Evolutionary conservation across 2,888 invertebrate species (phyloP).

Genomic region (Chironomus tentans): DNA sequence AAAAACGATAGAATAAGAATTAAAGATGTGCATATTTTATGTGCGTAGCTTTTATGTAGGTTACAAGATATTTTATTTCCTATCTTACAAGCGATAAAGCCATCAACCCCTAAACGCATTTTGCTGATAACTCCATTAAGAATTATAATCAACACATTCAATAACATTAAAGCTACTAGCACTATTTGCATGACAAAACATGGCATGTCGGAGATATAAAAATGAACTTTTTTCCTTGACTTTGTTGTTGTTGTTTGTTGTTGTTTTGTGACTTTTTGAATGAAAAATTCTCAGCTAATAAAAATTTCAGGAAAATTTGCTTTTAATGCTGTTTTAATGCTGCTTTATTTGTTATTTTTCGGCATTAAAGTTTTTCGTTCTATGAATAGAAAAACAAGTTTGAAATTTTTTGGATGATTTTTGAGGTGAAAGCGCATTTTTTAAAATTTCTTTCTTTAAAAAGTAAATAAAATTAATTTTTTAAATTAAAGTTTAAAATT

Average conservation of each 20-base stretch:
- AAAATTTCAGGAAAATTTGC: slow-evolving; percentile 23
- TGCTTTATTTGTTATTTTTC: slow-evolving; percentile 14
- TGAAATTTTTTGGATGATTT: background rate
- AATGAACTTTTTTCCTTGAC: background rate
- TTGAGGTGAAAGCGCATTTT: background rate
- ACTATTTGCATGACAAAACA: slow-evolving; percentile 11
- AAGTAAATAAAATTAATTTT: too few relatives aligned
- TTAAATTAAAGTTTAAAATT: too few relatives aligned
- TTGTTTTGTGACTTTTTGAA: too few relatives aligned
- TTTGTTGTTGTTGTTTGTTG: background rate
- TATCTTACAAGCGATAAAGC: background rate
- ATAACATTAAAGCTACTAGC: background rate
- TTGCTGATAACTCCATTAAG: background rate
- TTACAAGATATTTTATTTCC: too few relatives aligned
- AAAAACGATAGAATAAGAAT: too few relatives aligned
- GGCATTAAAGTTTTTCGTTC: background rate
- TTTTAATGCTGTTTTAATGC: slow-evolving; percentile 23
- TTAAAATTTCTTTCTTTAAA: too few relatives aligned
- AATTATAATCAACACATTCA: slow-evolving; percentile 1
- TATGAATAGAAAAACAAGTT: background rate
- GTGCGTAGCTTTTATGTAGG: too few relatives aligned
- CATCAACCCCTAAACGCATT: background rate
- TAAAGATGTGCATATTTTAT: too few relatives aligned
- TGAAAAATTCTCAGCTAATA: slow-evolving; percentile 19
- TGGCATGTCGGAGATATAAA: slow-evolving; percentile 6